These are phyloP conservation scores for Drosophila seguyi DNA, from an alignment of 1,140 invertebrate genomes.

Conservation along the genomic window DNA sequence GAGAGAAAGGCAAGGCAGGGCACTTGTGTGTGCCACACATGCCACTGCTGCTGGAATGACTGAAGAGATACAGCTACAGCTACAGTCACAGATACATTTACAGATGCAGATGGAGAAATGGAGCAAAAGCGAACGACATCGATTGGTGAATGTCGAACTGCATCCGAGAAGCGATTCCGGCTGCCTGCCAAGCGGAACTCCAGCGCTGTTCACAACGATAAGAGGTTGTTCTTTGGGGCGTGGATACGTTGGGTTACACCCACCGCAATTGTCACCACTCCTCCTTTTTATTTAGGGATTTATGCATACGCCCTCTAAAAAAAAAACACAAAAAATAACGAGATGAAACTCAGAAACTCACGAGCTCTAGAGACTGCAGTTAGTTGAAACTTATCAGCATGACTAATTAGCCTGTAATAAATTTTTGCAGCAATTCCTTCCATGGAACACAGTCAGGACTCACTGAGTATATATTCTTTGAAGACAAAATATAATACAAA, in stretches of 20 bases:
- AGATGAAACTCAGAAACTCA: constrained; percentile 5
- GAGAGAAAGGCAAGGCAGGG: constrained; percentile 42
- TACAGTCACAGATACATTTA: constrained; percentile 6
- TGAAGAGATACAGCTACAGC: constrained; percentile 21
- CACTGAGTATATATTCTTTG: background rate
- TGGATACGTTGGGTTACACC: constrained; percentile 14
- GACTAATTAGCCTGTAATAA: constrained; percentile 69
- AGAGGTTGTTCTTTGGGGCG: constrained; percentile 20
- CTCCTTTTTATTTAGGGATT: constrained; percentile 27
- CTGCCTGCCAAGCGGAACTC: constrained; percentile 43
- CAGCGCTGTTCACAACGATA: constrained; percentile 23
- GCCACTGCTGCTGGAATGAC: constrained; percentile 43
- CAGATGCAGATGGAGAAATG: constrained; percentile 32
- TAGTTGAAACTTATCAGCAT: constrained; percentile 23
- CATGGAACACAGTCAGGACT: background rate
- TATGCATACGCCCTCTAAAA: constrained; percentile 46
- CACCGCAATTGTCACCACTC: constrained; percentile 23
- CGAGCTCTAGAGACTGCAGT: background rate
- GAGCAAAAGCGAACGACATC: constrained; percentile 29
- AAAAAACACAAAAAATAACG: background rate
- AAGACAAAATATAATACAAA: background rate
- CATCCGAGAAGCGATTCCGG: constrained; percentile 50
- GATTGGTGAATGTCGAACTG: constrained; percentile 56
- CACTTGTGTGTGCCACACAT: constrained; percentile 52
- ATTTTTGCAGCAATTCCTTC: constrained; percentile 27